Evolutionary conservation across 2,797 vertebrate genomes (phyloP).

Genomic region (Spinus pinus): DNA sequence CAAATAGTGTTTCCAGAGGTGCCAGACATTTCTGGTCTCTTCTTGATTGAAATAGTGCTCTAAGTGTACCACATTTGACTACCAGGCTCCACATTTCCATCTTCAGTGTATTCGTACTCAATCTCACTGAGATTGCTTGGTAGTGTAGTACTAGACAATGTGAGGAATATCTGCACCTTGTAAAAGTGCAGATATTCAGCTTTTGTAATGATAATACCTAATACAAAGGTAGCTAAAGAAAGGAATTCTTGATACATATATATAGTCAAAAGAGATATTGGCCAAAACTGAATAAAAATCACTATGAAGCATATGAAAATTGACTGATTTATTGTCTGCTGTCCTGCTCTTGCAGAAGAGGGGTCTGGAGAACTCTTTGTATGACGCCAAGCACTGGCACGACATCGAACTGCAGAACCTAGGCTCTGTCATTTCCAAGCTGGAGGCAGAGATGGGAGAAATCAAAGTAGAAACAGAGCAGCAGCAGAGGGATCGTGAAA

Average conservation of each 20-base stretch:
- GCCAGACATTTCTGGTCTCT: not conserved
- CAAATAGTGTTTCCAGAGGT: not conserved
- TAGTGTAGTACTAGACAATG: not conserved
- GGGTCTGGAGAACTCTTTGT: constrained; percentile 88
- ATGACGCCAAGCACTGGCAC: constrained; percentile 89
- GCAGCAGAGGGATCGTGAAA: constrained; percentile 84
- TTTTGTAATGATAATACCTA: not conserved
- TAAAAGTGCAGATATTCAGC: not conserved
- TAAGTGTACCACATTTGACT: not conserved
- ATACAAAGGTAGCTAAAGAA: not conserved
- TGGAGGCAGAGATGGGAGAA: constrained; percentile 88
- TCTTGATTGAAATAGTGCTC: not conserved
- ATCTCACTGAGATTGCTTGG: not conserved
- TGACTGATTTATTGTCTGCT: not conserved
- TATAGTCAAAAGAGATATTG: not conserved
- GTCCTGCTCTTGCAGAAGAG: constrained; percentile 81
- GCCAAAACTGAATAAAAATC: not conserved
- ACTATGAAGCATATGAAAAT: not conserved
- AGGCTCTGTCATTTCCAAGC: constrained; percentile 84
- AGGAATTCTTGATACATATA: not conserved
- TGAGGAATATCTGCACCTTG: not conserved
- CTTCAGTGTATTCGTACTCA: not conserved
- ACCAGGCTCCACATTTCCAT: not conserved
- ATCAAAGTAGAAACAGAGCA: constrained; percentile 85
- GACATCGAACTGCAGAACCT: constrained; percentile 92